Evolutionary conservation across 2,113 vertebrate genomes (phyloP).

Genomic region (Paradoxurus hermaphroditus): DNA sequence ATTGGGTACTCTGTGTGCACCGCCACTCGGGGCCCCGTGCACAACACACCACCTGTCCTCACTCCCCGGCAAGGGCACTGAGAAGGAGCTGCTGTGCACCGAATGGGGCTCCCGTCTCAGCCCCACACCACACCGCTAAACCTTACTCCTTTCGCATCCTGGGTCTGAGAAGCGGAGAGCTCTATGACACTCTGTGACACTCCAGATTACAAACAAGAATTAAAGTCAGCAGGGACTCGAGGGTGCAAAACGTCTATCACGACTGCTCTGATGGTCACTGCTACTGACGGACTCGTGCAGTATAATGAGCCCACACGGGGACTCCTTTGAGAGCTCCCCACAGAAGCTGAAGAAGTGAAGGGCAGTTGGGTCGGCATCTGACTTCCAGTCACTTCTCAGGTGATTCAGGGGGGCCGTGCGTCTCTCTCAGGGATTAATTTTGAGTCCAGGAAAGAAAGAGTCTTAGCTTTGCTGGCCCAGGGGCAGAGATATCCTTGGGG

Average conservation of each 20-base stretch:
- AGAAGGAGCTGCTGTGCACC: neutral
- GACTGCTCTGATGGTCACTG: neutral
- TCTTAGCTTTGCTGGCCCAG: neutral
- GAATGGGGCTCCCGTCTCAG: neutral
- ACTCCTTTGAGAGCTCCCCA: neutral
- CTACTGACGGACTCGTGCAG: neutral
- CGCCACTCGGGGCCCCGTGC: rapidly evolving
- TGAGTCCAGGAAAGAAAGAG: neutral
- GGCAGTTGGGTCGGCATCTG: neutral
- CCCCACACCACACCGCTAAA: neutral
- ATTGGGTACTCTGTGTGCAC: rapidly evolving
- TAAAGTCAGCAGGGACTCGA: neutral
- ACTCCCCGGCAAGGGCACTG: neutral
- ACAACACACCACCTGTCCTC: rapidly evolving
- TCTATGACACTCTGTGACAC: neutral
- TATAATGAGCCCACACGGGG: neutral
- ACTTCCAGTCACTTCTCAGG: neutral
- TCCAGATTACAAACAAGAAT: neutral
- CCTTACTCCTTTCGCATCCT: neutral
- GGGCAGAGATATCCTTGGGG: neutral
- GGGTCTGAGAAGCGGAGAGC: neutral
- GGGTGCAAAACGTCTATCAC: neutral
- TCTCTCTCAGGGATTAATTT: slow-evolving; percentile 45
- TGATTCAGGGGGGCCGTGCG: neutral
- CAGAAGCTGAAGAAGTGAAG: neutral